phyloP scores from a whole-genome alignment of 2,113 vertebrate genomes.

The Triplophysa dalaica region DNA sequence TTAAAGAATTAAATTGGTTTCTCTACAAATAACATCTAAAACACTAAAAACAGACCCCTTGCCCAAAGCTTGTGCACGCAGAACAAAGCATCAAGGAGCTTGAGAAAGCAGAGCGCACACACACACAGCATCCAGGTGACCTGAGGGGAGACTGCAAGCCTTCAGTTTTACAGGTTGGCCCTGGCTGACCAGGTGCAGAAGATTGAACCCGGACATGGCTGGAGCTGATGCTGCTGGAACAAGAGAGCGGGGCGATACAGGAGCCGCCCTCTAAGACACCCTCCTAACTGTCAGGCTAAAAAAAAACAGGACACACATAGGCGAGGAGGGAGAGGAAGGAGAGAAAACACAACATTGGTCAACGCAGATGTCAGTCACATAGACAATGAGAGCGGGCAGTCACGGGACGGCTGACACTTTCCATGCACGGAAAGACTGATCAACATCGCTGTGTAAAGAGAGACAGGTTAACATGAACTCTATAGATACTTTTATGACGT shows the following conservation, averaged over 20 bases:
- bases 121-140: constrained; percentile 88
- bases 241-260: constrained; percentile 38
- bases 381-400: constrained; percentile 36
- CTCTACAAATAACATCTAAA: constrained; percentile 49
- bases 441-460: constrained; percentile 5
- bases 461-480: constrained; percentile 8
- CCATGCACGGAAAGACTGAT: constrained; percentile 45
- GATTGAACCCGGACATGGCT: constrained; percentile 99
- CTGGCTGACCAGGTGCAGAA: constrained; percentile 99
- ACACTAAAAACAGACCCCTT: constrained; percentile 56
- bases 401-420: constrained; percentile 26
- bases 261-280: constrained; percentile 55
- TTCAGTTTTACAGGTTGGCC: constrained; percentile 94
- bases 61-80: constrained; percentile 68
- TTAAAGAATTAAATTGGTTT: constrained; percentile 36
- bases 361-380: constrained; percentile 53
- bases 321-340: constrained; percentile 68
- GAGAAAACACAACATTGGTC: constrained; percentile 67
- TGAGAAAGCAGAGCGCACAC: constrained; percentile 63
- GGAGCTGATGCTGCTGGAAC: constrained; percentile 62
- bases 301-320: constrained; percentile 66
- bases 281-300: constrained; percentile 76
- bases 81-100: constrained; percentile 64
- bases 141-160: constrained; percentile 98
- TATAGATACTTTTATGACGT: background rate